Evolutionary conservation across 2,797 vertebrate species (phyloP).

Genomic region (Epinephelus malabaricus): DNA sequence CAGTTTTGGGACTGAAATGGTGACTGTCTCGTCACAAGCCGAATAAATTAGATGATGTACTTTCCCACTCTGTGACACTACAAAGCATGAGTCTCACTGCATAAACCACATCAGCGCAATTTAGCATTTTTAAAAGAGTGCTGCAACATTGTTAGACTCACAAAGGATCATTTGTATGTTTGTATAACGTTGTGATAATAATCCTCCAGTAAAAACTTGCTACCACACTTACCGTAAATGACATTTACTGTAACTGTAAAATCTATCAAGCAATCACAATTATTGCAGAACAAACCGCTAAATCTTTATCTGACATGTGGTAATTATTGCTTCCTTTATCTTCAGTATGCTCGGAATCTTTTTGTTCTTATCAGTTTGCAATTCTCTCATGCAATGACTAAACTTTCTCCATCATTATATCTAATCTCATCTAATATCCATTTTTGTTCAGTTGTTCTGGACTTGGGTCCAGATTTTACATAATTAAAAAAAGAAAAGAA

Average conservation of each 20-base stretch:
- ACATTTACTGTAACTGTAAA: background rate
- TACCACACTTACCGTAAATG: background rate
- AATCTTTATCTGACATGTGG: background rate
- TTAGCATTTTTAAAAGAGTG: too few relatives aligned
- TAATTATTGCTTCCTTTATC: background rate
- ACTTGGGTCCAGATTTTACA: background rate
- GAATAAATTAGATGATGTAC: too few relatives aligned
- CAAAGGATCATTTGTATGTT: too few relatives aligned
- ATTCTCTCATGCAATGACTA: background rate
- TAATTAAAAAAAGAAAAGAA: background rate
- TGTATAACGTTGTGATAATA: background rate
- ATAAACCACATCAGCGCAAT: too few relatives aligned
- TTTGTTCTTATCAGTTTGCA: conserved; percentile 7
- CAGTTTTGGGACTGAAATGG: background rate
- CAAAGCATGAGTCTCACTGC: too few relatives aligned
- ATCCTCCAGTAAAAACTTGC: background rate
- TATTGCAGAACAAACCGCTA: background rate
- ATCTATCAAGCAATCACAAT: background rate
- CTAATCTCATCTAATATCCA: background rate
- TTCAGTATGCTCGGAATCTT: background rate
- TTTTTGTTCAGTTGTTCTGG: background rate
- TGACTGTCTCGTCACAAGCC: background rate
- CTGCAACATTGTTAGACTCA: background rate
- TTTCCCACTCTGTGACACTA: too few relatives aligned
- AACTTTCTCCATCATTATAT: background rate